Conservation (phyloP, 2,113 vertebrate species). For the Entelurus aequoreus region DNA sequence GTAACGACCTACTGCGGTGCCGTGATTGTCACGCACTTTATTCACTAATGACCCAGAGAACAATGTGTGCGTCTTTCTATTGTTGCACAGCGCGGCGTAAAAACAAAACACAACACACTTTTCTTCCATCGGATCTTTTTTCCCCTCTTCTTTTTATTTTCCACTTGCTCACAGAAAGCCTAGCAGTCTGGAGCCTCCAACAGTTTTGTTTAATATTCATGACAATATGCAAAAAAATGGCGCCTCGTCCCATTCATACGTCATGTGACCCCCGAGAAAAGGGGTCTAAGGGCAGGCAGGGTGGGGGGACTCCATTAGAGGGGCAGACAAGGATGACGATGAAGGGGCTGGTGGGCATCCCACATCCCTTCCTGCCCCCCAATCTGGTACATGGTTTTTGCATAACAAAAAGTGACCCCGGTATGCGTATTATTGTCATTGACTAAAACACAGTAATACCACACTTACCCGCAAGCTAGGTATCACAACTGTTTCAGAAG, state of each 20-base stretch:
- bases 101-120: constrained; percentile 24
- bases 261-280: constrained; percentile 52
- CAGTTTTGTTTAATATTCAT: constrained; percentile 41
- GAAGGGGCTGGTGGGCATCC: constrained; percentile 9
- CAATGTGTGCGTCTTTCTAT: constrained; percentile 8
- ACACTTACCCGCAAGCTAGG: constrained; percentile 57
- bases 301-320: constrained; percentile 22
- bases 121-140: constrained; percentile 21
- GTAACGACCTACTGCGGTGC: constrained; percentile 41
- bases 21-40: constrained; percentile 35
- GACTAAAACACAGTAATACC: constrained; percentile 52
- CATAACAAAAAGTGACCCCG: constrained; percentile 54
- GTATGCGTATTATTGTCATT: constrained; percentile 22
- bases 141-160: constrained; percentile 64
- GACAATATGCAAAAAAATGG: constrained; percentile 58
- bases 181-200: not conserved
- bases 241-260: constrained; percentile 59
- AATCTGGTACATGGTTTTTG: constrained; percentile 51
- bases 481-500: constrained; percentile 42
- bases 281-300: constrained; percentile 60
- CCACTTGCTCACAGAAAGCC: constrained; percentile 31
- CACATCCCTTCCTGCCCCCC: constrained; percentile 34
- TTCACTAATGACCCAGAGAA: constrained; percentile 17
- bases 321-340: constrained; percentile 12
- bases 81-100: not conserved